A percentile compares a stretch with the other conserved stretches of the same genome.
These are phyloP conservation scores for Apogon hyalosoma DNA, from an alignment of 2,797 vertebrate species.

Conservation along the genomic window DNA sequence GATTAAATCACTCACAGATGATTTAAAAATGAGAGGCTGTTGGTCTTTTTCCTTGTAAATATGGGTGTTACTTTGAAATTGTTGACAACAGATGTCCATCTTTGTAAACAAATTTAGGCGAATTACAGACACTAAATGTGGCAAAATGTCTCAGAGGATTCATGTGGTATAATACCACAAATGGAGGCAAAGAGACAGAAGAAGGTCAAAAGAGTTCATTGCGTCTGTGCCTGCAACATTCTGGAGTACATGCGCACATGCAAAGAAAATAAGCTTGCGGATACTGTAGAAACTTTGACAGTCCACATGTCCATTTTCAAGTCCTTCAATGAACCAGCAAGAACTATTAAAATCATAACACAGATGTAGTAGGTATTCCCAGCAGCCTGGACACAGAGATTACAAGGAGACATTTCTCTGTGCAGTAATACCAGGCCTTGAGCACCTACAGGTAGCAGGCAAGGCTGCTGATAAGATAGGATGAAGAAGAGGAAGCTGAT, in stretches of 20 bases:
- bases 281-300: constrained; percentile 24
- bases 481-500: background rate
- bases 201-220: constrained; percentile 65
- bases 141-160: constrained; percentile 40
- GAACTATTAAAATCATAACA: constrained; percentile 69
- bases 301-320: constrained; percentile 61
- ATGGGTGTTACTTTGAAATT: constrained; percentile 54
- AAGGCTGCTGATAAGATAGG: too few species aligned
- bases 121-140: constrained; percentile 49
- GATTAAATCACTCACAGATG: constrained; percentile 75
- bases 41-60: constrained; percentile 40
- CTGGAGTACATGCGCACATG: constrained; percentile 36
- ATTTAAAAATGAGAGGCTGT: constrained; percentile 62
- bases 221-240: constrained; percentile 51
- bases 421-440: background rate
- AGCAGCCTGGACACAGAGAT: constrained; percentile 32
- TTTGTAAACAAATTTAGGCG: constrained; percentile 52
- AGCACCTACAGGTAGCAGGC: too few species aligned
- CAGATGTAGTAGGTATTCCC: constrained; percentile 61
- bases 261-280: constrained; percentile 60
- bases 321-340: constrained; percentile 52
- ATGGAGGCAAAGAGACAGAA: constrained; percentile 32
- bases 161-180: constrained; percentile 24
- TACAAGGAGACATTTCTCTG: background rate
- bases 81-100: constrained; percentile 54